Evolutionary conservation across 2,113 vertebrate species (phyloP), one percentile per base, ranked within the genome.

Genomic region (Cheilinus undulatus): DNA sequence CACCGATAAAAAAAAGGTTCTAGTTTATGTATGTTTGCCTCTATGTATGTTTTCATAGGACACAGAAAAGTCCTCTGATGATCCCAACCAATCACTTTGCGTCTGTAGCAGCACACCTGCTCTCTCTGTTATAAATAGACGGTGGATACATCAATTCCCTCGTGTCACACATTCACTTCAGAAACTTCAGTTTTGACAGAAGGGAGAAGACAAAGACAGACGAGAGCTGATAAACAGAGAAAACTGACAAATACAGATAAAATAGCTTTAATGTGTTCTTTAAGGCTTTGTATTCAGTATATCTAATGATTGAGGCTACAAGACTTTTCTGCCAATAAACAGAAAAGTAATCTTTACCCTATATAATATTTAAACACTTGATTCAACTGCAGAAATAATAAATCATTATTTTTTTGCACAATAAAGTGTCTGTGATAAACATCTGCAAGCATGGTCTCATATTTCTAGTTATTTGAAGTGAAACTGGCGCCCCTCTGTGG

Each of bases 91-190:
- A 67, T 82, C 84, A 72, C 80, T 80, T 74, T 69, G 36, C 56
- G 50, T 70, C 57, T 75, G 58, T 46, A 56, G 63, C n/a, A 5
- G 60, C 65, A 80, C 83, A 88, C 80, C 61, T 85, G 67, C 71
- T 66, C 64, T 58, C 22, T 80, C 61, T 53, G 80, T 74, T 88
- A 89, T 85, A 87, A 82, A 86, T 91, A 89, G 88, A 88, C 11
- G 22, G 42, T 46, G 59, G 62, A 87, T 73, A 38, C 83, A 91
- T 67, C 61, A 68, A 61, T 56, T 86, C 73, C 78, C 78, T 52
- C 1, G 54, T 69, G 73, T 69, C 64, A 68, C 36, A 32, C 72
- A 68, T 63, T 58, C 72, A 62, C 28, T 65, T 74, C 58, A 84
- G 81, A 74, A 84, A 87, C 66, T 5, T 66, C 43, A 59, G 64